phyloP scores from a whole-genome alignment of 1,140 invertebrate genomes.

The Ladona fulva region DNA sequence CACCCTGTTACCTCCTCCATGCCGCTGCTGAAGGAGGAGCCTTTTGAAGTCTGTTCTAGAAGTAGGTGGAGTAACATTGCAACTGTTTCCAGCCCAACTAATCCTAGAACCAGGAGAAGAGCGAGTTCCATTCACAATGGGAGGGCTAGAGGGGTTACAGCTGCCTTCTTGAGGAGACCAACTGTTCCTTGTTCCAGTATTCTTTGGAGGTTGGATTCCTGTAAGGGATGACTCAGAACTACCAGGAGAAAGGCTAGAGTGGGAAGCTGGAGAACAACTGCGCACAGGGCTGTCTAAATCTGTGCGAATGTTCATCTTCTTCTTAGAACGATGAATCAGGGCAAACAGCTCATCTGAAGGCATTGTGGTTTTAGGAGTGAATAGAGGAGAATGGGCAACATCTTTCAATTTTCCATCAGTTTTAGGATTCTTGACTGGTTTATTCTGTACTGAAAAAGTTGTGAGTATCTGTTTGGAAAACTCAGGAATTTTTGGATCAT shows the following conservation, averaged over 20 bases:
- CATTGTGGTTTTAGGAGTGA: conserved; percentile 55
- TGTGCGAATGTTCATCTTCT: conserved; percentile 51
- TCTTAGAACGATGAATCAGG: conserved; percentile 67
- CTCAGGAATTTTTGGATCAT: neutral
- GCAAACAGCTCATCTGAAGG: conserved; percentile 66
- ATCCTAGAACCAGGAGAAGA: neutral
- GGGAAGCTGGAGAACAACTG: conserved; percentile 8
- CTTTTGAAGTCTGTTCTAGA: conserved; percentile 60
- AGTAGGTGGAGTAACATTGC: neutral
- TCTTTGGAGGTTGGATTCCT: conserved; percentile 38
- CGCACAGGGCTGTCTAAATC: neutral
- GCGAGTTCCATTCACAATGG: neutral
- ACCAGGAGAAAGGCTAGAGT: conserved; percentile 40
- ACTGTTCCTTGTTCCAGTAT: conserved; percentile 37
- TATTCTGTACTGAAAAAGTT: neutral
- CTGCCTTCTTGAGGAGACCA: conserved; percentile 33
- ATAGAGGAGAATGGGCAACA: neutral
- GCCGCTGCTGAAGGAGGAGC: conserved; percentile 59
- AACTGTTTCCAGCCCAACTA: neutral
- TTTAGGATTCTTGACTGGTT: neutral
- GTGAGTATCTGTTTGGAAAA: neutral
- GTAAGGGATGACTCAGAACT: conserved; percentile 40
- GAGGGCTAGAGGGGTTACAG: neutral
- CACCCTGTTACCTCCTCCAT: conserved; percentile 45
- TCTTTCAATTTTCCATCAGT: neutral